These are phyloP conservation scores for Neocrepidodera transversa DNA, from an alignment of 2,888 invertebrate genomes.

Conservation along the genomic window DNA sequence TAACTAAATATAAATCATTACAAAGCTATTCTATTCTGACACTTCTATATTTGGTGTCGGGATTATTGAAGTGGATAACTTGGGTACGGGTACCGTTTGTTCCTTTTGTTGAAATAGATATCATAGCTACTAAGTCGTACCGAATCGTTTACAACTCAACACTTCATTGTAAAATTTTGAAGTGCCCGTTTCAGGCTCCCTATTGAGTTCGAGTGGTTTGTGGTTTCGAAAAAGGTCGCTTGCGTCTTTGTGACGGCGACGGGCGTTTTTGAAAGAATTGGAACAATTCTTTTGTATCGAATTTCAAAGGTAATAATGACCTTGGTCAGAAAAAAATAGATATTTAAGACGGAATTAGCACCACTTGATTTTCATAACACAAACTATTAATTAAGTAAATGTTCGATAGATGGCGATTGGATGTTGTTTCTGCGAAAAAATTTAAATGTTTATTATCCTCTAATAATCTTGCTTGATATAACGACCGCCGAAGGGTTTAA, in stretches of 20 bases:
- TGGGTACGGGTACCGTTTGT: constrained; percentile 12
- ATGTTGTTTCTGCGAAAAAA: no score
- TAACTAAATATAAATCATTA: neutral
- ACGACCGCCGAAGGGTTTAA: no score
- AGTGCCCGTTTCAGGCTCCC: constrained; percentile 25
- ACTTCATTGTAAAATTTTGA: constrained; percentile 28
- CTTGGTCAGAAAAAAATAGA: no score
- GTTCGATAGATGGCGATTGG: no score
- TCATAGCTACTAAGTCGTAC: constrained; percentile 13
- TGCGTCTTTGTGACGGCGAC: constrained; percentile 12
- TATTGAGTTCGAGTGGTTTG: constrained; percentile 26
- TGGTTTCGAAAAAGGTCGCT: constrained; percentile 26
- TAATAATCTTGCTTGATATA: no score
- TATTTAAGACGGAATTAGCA: no score
- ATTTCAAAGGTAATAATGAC: constrained; percentile 2
- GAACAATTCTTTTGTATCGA: constrained; percentile 2
- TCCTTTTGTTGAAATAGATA: constrained; percentile 21
- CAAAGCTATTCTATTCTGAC: neutral
- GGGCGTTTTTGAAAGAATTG: constrained; percentile 8
- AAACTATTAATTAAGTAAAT: no score
- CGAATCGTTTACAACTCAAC: constrained; percentile 34
- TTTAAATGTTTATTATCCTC: no score
- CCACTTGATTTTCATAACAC: no score
- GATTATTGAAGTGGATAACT: neutral
- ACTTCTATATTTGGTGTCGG: neutral